Conservation (phyloP, 2,113 vertebrate species). For the Uropsilus gracilis region DNA sequence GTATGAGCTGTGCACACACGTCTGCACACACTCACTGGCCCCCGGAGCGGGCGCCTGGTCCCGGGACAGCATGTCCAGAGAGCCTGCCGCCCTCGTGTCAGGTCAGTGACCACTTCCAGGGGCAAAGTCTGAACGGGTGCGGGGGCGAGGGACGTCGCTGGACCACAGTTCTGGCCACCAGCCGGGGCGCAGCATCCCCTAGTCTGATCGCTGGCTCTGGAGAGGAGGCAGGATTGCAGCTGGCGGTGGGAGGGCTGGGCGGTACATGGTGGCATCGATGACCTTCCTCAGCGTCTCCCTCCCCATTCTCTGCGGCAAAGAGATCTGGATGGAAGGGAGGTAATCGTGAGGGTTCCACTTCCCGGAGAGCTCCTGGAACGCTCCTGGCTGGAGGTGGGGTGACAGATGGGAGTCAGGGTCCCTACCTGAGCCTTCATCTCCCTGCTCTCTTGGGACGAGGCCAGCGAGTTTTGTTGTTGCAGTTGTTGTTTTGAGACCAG, state of each 20-base stretch:
- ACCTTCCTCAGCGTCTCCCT: background rate
- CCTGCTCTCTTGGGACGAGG: background rate
- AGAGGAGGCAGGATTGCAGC: background rate
- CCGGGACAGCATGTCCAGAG: rapidly evolving
- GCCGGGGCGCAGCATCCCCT: background rate
- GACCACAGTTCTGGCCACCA: background rate
- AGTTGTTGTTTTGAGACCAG: no score
- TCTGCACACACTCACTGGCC: background rate
- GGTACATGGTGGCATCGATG: rapidly evolving
- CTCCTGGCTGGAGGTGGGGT: background rate
- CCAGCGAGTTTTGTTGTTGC: no score
- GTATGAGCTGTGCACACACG: background rate
- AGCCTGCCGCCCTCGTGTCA: background rate
- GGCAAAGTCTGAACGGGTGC: no score
- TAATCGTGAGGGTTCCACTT: background rate
- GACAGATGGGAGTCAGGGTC: background rate
- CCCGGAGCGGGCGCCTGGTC: background rate
- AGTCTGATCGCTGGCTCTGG: background rate
- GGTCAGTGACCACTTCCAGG: slow-evolving; percentile 42
- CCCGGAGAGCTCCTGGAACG: background rate
- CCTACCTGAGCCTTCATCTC: background rate
- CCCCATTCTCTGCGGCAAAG: background rate
- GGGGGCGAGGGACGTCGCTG: background rate
- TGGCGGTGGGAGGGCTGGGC: no score
- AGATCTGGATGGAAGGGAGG: background rate